A percentile compares a stretch with the other conserved stretches of the same genome.
Evolutionary conservation across 1,140 invertebrate species (phyloP).

Genomic region (Tachypleus tridentatus): DNA sequence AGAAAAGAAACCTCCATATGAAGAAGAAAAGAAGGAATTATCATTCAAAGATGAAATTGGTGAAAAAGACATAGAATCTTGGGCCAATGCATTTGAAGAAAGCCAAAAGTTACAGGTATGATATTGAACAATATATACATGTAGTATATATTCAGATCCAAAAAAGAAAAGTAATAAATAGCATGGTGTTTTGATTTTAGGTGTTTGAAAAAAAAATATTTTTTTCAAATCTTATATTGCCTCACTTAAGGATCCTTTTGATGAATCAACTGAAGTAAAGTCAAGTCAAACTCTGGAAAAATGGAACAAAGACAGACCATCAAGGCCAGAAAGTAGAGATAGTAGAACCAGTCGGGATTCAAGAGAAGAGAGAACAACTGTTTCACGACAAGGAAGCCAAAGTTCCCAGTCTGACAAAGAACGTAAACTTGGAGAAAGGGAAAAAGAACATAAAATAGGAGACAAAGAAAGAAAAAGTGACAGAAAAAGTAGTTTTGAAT

Average conservation of each 20-base stretch:
- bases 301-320: conserved; percentile 38
- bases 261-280: conserved; percentile 29
- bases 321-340: conserved; percentile 41
- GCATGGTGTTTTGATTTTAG: too few relatives aligned
- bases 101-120: background rate
- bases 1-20: too few relatives aligned
- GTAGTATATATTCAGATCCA: too few relatives aligned
- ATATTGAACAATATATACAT: too few relatives aligned
- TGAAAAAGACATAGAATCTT: conserved; percentile 9
- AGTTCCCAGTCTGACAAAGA: conserved; percentile 16
- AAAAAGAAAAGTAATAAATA: too few relatives aligned
- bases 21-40: too few relatives aligned
- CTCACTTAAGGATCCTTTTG: conserved; percentile 35
- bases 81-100: conserved; percentile 6
- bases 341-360: conserved; percentile 44
- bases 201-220: too few relatives aligned
- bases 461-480: conserved; percentile 20
- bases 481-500: background rate
- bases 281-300: conserved; percentile 22
- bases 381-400: conserved; percentile 18
- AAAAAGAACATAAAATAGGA: conserved; percentile 7
- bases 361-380: conserved; percentile 21
- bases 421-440: conserved; percentile 12
- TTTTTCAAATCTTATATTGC: too few relatives aligned
- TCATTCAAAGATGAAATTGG: background rate